These are phyloP conservation scores for Distichodus sexfasciatus DNA, from an alignment of 2,797 vertebrate species.

Conservation along the genomic window DNA sequence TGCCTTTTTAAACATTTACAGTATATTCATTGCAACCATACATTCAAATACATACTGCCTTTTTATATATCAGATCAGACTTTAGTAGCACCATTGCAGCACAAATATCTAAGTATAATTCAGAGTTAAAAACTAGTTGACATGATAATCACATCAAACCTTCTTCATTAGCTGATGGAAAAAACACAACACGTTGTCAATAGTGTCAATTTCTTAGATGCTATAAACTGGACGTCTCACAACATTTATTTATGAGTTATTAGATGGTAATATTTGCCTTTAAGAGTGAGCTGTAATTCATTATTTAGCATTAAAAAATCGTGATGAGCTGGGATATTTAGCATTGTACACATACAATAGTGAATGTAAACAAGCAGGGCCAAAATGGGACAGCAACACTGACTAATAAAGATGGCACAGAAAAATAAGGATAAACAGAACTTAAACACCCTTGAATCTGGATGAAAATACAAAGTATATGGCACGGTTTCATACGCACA, in stretches of 20 bases:
- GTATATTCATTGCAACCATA: constrained; percentile 60
- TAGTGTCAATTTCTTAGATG: neutral
- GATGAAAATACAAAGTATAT: neutral
- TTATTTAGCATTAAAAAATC: neutral
- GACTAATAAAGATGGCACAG: neutral
- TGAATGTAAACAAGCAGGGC: neutral
- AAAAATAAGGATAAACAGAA: neutral
- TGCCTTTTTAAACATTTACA: constrained; percentile 63
- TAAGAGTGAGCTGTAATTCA: too few species aligned
- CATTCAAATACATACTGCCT: constrained; percentile 69
- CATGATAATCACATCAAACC: constrained; percentile 36
- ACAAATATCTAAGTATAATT: constrained; percentile 51
- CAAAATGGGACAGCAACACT: neutral
- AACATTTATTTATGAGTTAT: neutral
- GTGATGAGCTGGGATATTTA: neutral
- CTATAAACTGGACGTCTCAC: neutral
- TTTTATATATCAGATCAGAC: constrained; percentile 66
- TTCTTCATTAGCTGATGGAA: neutral
- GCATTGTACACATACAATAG: neutral
- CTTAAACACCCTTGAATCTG: neutral
- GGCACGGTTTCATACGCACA: constrained; percentile 8
- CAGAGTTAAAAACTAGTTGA: constrained; percentile 37
- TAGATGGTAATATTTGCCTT: neutral
- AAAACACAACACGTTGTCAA: constrained; percentile 9
- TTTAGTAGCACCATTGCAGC: constrained; percentile 67